These are phyloP conservation scores for Drosophila vallismaia DNA, from an alignment of 2,888 invertebrate genomes.

Conservation along the genomic window DNA sequence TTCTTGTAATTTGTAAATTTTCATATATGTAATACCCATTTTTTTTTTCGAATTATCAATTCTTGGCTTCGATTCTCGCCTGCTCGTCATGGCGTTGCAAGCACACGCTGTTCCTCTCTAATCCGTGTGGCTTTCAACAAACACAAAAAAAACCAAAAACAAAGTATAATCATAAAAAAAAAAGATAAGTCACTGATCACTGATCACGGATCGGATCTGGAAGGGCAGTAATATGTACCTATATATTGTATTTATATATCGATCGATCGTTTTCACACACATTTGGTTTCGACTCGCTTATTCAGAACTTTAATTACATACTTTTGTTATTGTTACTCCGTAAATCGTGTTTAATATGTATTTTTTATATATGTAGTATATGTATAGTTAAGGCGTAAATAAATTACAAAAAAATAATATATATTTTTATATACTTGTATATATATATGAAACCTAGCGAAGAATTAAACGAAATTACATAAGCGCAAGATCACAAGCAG, in stretches of 20 bases:
- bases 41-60: neutral
- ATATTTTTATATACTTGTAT: conserved; percentile 36
- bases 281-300: conserved; percentile 10
- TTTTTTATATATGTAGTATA: conserved; percentile 28
- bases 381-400: conserved; percentile 35
- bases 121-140: conserved; percentile 8
- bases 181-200: neutral
- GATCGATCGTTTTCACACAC: no score
- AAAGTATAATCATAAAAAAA: no score
- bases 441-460: conserved; percentile 56
- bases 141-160: neutral
- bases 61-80: neutral
- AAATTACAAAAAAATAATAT: conserved; percentile 47
- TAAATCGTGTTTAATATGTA: conserved; percentile 20
- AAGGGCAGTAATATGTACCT: conserved; percentile 24
- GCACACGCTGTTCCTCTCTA: conserved; percentile 1
- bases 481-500: conserved; percentile 75
- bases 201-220: conserved; percentile 17
- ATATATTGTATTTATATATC: conserved; percentile 12
- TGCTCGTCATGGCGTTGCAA: neutral
- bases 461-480: conserved; percentile 46
- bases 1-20: conserved; percentile 11
- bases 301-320: conserved; percentile 25
- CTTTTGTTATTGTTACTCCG: conserved; percentile 15
- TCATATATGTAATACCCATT: neutral